A percentile compares a stretch with the other conserved stretches of the same genome.
Evolutionary conservation across 2,888 invertebrate species (phyloP).

Genomic region (Aricia artaxerxes): DNA sequence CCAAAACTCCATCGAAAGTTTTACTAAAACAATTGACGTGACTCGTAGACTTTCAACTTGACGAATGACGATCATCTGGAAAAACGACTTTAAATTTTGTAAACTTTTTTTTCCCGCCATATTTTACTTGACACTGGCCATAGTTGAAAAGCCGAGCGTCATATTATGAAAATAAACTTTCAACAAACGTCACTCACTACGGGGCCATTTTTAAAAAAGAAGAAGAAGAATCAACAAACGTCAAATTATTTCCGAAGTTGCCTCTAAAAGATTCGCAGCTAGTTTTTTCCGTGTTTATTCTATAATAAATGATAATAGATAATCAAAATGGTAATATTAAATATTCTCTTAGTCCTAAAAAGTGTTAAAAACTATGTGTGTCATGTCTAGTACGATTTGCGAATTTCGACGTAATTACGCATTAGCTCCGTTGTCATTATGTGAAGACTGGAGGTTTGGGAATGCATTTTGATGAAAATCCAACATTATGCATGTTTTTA

Average conservation of each 20-base stretch:
- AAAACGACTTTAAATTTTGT: too few species aligned
- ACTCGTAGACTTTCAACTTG: too few species aligned
- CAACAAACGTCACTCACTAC: too few species aligned
- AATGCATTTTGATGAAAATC: background rate
- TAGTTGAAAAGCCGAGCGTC: too few species aligned
- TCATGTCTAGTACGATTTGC: background rate
- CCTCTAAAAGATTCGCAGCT: background rate
- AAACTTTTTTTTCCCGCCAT: too few species aligned
- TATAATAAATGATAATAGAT: background rate
- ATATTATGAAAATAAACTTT: too few species aligned
- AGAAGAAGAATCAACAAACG: background rate
- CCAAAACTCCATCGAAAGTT: too few species aligned
- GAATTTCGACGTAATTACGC: background rate
- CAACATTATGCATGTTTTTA: background rate
- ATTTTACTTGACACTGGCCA: too few species aligned
- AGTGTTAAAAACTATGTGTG: background rate
- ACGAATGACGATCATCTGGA: too few species aligned
- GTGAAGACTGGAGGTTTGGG: background rate
- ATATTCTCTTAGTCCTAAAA: background rate
- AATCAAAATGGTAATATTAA: background rate
- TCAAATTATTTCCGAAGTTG: background rate
- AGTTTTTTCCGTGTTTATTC: background rate
- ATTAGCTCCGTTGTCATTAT: background rate
- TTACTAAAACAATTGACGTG: too few species aligned
- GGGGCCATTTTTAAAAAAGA: too few species aligned